Base-by-base conservation (phyloP, 2,888 invertebrate species). In the Archips crataeganus region DNA sequence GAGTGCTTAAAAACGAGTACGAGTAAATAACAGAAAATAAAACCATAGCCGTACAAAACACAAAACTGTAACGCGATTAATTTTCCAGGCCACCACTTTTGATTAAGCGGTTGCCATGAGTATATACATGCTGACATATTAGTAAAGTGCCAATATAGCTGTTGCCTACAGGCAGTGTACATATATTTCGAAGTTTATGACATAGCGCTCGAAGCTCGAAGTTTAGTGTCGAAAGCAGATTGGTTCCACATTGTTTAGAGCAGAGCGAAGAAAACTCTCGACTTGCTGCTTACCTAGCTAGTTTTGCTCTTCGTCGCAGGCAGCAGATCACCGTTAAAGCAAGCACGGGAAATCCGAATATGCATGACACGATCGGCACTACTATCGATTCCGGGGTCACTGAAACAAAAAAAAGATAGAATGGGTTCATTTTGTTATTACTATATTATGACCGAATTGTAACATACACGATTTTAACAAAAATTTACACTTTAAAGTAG, bases 371-470 rank as follows among this genome's bases (percentile, higher is more conserved):
- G 80, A 98, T 98, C 60, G 98, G 98, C 79, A 98, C 96, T 70
- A 98, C 98, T 80, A 98, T 97, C 70, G 97, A 97, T 91, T 98
- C 98, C 68, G 98, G 97, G 65, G 98, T 96, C 78, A 98, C 98
- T 98, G 96, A 39, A 73, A 64, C 68, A 63, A 68, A 57, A 59
- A 13, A 2, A 4, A 47, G 23, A 2, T 45, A 45, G 11, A 45
- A 45, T 23, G 45, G 10, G 4, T 49, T 49, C n/a, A n/a, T 49
- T 13, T 49, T n/a, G 15, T 49, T 1, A 5, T 6, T n/a, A n/a
- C 39, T 4, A 39, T 6, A 39, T 39, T 5, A 5, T 39, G 39
- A 23, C 23, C 1, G 23, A 1, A 23, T 23, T 23, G 23, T n/a
- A n/a, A n/a, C n/a, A n/a, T n/a, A n/a, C n/a, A n/a, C n/a, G n/a